Conservation (phyloP, 2,888 invertebrate genomes). For the Rhaphigaster nebulosa region DNA sequence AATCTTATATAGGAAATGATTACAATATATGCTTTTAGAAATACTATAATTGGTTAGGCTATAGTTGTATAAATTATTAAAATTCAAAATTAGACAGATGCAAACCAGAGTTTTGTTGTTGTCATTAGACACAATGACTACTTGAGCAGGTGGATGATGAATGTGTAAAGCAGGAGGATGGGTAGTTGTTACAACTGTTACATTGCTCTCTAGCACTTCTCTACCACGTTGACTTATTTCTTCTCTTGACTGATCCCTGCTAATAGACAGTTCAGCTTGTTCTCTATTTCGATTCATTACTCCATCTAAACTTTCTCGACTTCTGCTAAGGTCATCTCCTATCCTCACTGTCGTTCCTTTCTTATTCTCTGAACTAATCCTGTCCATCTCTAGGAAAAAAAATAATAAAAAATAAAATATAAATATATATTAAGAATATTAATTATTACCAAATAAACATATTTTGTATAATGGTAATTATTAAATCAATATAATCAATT, state of each 20-base stretch:
- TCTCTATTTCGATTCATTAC: conserved; percentile 39
- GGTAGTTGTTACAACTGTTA: conserved; percentile 84
- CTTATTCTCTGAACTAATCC: conserved; percentile 55
- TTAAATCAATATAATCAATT: no score
- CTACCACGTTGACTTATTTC: conserved; percentile 50
- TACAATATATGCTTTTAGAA: no score
- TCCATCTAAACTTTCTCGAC: conserved; percentile 53
- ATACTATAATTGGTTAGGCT: no score
- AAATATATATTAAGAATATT: no score
- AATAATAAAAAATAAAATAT: neutral
- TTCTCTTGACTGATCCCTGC: conserved; percentile 17
- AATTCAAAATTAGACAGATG: neutral
- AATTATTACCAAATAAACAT: no score
- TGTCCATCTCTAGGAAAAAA: neutral
- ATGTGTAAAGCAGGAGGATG: conserved; percentile 81
- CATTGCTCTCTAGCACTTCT: conserved; percentile 66
- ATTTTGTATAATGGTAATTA: neutral
- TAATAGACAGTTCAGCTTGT: conserved; percentile 28
- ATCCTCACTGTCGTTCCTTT: conserved; percentile 63
- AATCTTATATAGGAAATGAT: no score
- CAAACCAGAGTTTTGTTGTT: conserved; percentile 78
- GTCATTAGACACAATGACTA: conserved; percentile 85
- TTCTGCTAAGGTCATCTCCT: conserved; percentile 59
- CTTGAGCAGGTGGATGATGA: conserved; percentile 74
- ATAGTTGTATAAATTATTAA: neutral